Evolutionary conservation across 2,113 vertebrate genomes (phyloP), one percentile per base, ranked within the genome.

Genomic region (Sciurus niger): DNA sequence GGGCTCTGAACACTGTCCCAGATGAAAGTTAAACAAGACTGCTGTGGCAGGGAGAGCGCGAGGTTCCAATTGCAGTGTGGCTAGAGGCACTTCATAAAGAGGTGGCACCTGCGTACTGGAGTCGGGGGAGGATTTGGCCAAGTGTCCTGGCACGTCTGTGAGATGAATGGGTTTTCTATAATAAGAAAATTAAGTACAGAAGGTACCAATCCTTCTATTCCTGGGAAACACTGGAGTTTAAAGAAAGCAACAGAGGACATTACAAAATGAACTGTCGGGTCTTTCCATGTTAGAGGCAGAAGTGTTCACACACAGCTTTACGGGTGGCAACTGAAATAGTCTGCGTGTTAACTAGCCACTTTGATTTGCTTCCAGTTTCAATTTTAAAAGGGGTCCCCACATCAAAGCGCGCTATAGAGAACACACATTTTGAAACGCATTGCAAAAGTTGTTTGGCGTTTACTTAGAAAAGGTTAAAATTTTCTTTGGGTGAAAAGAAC

Each of bases 151-250:
- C 83, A 63, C 13, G 43, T 63, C 77, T 63, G 30, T 43, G 6
- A 6, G 24, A 40, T 78, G 12, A 67, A 43, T 80, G 63, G 20
- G 11, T 43, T 89, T 97, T 83, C 70, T 58, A 2, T 37, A 84
- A 86, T 78, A 84, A 76, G 46, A 84, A 96, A 90, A 40, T 74
- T 84, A 92, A 93, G 20, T 8, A 63, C 37, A 28, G 14, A 74
- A 74, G n/a, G 32, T 79, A 3, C 5, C 46, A 85, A 20, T 60
- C 34, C 68, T 68, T 83, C 30, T 2, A 46, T 37, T 34, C n/a
- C 43, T 40, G 4, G 25, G 58, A 53, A 37, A 53, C 11, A 16
- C 2, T 89, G 16, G 77, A 20, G 4, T 82, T 70, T 13, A 51
- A 65, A 83, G 14, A 72, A 65, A 55, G 63, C 28, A 74, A 48